Evolutionary conservation across 2,888 invertebrate species (phyloP).

Genomic region (Vandiemenella viatica): DNA sequence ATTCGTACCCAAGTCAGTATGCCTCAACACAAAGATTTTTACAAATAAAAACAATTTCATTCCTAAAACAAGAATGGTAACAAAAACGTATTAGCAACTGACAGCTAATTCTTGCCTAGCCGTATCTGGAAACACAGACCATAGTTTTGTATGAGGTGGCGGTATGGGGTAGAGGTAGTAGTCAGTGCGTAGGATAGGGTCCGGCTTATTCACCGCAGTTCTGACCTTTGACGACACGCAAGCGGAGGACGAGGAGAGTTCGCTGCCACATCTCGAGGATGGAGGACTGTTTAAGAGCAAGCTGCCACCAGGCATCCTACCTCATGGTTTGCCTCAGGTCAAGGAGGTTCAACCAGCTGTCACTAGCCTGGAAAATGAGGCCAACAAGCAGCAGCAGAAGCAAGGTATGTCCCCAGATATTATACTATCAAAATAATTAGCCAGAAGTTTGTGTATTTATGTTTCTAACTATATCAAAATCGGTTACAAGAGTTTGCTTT

Average conservation of each 20-base stretch:
- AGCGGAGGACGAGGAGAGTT: slow-evolving; percentile 88
- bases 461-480: too few relatives aligned
- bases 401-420: slow-evolving; percentile 29
- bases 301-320: slow-evolving; percentile 79
- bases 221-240: slow-evolving; percentile 97
- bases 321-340: slow-evolving; percentile 86
- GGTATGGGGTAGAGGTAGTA: too few relatives aligned
- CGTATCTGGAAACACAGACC: too few relatives aligned
- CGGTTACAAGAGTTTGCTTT: too few relatives aligned
- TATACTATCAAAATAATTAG: not conserved
- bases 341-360: slow-evolving; percentile 89
- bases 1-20: too few relatives aligned
- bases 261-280: slow-evolving; percentile 57
- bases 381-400: slow-evolving; percentile 39
- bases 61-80: too few relatives aligned
- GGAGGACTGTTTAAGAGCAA: slow-evolving; percentile 54
- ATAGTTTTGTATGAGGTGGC: too few relatives aligned
- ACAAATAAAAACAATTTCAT: too few relatives aligned
- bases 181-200: too few relatives aligned
- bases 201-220: slow-evolving; percentile 46
- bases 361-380: slow-evolving; percentile 54
- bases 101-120: too few relatives aligned
- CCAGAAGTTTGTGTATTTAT: not conserved
- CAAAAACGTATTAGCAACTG: too few relatives aligned
- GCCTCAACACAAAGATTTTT: too few relatives aligned